A percentile compares a stretch with the other conserved stretches of the same genome.
Conservation (phyloP, 2,113 vertebrate genomes). For the Anguilla japonica region DNA sequence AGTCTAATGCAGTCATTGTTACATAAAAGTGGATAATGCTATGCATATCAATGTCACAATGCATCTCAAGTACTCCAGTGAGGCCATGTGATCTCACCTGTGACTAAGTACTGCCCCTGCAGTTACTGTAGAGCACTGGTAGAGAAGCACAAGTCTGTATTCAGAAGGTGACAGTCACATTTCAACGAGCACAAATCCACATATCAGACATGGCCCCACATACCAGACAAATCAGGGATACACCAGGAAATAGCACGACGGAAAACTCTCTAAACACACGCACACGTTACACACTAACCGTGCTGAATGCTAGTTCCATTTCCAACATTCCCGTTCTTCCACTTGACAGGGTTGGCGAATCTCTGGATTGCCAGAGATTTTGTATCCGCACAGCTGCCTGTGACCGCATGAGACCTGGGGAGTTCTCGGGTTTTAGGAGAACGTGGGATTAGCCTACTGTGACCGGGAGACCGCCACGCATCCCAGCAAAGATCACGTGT, state of each 20-base stretch:
- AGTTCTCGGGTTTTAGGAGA: constrained; percentile 34
- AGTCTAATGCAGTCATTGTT: not conserved
- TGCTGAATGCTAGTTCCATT: not conserved
- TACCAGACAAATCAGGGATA: not conserved
- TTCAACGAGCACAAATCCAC: not conserved
- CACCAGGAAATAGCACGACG: not conserved
- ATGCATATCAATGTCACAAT: not conserved
- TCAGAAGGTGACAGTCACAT: not conserved
- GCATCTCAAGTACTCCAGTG: not conserved
- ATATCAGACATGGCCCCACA: not conserved
- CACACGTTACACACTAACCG: not conserved
- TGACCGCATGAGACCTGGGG: constrained; percentile 10
- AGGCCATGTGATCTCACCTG: not conserved
- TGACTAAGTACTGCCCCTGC: not conserved
- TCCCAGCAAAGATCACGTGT: constrained; percentile 10
- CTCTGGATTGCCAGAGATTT: constrained; percentile 35
- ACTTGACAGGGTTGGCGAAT: constrained; percentile 34
- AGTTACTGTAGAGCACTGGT: not conserved
- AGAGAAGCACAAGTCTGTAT: not conserved
- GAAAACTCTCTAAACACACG: not conserved
- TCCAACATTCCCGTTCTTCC: constrained; percentile 29
- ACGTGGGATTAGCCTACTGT: constrained; percentile 33
- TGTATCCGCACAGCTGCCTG: constrained; percentile 25
- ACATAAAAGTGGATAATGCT: not conserved
- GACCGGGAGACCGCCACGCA: not conserved